A percentile compares a stretch with the other conserved stretches of the same genome.
Evolutionary conservation across 2,113 vertebrate species (phyloP).

Genomic region (Malaclemys terrapin): DNA sequence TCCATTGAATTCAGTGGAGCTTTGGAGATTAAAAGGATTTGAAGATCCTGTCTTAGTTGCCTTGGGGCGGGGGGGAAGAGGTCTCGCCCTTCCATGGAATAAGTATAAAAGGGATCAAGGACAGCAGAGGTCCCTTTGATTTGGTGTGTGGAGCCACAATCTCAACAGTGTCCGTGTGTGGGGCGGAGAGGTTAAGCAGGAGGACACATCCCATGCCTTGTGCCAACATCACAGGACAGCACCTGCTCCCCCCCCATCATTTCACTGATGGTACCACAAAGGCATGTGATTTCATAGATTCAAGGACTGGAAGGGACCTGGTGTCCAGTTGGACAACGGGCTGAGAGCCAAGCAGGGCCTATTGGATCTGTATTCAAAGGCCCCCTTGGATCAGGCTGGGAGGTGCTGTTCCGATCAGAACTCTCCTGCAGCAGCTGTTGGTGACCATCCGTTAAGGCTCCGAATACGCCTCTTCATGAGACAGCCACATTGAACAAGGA

Average conservation of each 20-base stretch:
- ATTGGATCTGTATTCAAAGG: background rate
- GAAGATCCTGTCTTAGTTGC: background rate
- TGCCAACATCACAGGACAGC: background rate
- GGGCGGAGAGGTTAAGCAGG: background rate
- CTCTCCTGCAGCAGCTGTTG: background rate
- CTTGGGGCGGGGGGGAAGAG: background rate
- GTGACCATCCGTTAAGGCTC: background rate
- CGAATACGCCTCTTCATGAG: background rate
- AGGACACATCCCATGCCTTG: background rate
- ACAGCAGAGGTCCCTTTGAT: background rate
- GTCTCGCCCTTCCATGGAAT: background rate
- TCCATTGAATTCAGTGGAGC: background rate
- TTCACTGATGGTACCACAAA: background rate
- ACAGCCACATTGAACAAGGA: background rate
- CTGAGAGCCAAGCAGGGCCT: background rate
- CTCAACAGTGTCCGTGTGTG: too few species aligned
- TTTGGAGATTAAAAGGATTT: background rate
- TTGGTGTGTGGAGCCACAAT: background rate
- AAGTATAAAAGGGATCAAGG: background rate
- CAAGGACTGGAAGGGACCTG: too few species aligned
- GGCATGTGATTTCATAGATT: background rate
- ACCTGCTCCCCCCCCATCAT: background rate
- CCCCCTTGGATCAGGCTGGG: background rate
- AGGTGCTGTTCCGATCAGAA: background rate
- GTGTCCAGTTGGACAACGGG: background rate